Evolutionary conservation across 2,797 vertebrate species (phyloP).

Genomic region (Lepilemur ruficaudatus): DNA sequence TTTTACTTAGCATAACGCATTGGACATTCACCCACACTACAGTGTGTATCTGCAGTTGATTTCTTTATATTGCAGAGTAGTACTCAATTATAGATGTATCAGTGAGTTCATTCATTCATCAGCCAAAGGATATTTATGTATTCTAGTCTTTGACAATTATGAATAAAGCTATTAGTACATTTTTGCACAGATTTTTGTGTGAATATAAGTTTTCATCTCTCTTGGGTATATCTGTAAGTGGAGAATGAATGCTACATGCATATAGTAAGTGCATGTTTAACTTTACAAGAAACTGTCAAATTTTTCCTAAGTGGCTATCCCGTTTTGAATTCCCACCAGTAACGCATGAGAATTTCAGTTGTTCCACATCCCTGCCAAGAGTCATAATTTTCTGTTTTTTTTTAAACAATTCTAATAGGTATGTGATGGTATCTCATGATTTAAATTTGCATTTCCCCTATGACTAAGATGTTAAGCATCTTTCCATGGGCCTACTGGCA

Average conservation of each 20-base stretch:
- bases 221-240: neutral
- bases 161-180: neutral
- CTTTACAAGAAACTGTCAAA: neutral
- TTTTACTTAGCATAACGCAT: neutral
- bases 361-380: neutral
- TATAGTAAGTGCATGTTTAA: neutral
- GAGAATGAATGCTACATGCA: neutral
- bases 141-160: neutral
- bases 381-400: neutral
- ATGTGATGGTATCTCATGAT: neutral
- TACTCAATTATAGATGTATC: neutral
- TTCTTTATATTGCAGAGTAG: neutral
- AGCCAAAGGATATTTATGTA: neutral
- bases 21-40: neutral
- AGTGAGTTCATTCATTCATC: neutral
- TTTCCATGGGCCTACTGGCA: neutral
- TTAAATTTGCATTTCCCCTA: neutral
- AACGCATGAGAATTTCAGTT: neutral
- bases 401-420: neutral
- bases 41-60: neutral
- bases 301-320: neutral
- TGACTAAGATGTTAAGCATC: neutral
- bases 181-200: neutral
- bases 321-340: neutral
- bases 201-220: constrained; percentile 11